A percentile compares a stretch with the other conserved stretches of the same genome.
Conservation (phyloP, 2,888 invertebrate genomes). For the Acanthoscelides obtectus region DNA sequence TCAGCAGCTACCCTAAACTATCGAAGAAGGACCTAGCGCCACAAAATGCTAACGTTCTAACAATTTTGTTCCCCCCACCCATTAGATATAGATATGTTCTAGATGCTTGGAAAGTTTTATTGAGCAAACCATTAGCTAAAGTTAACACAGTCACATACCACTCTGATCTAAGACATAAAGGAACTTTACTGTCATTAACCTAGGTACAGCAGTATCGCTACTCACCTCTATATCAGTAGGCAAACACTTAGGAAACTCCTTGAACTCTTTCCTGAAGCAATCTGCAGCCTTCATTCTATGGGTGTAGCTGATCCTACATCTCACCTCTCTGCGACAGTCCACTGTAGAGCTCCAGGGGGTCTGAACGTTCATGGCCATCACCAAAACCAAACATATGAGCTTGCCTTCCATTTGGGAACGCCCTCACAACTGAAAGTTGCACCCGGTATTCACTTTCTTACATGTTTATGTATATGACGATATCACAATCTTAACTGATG, state of each 20-base stretch:
- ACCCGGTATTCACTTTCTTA: background rate
- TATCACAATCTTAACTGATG: background rate
- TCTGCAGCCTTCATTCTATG: constrained; percentile 39
- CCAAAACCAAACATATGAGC: background rate
- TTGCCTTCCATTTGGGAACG: background rate
- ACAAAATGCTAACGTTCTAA: too few species aligned
- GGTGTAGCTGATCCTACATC: constrained; percentile 29
- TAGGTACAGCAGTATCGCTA: too few species aligned
- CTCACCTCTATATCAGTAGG: constrained; percentile 40
- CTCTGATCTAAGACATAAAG: too few species aligned
- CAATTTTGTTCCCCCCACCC: too few species aligned
- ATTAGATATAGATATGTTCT: too few species aligned
- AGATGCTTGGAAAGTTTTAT: too few species aligned
- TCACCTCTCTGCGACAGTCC: constrained; percentile 25
- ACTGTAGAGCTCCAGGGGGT: background rate
- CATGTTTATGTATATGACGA: background rate
- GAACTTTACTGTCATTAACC: too few species aligned
- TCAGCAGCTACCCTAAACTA: too few species aligned
- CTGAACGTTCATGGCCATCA: background rate
- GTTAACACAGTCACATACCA: too few species aligned
- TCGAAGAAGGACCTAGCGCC: too few species aligned
- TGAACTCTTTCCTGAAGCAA: constrained; percentile 38
- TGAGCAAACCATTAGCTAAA: too few species aligned
- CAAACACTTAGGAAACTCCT: constrained; percentile 38
- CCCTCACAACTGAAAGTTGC: background rate